Evolutionary conservation across 1,140 invertebrate genomes (phyloP), one percentile per base, ranked within the genome.

Genomic region (Pomacea maculata): DNA sequence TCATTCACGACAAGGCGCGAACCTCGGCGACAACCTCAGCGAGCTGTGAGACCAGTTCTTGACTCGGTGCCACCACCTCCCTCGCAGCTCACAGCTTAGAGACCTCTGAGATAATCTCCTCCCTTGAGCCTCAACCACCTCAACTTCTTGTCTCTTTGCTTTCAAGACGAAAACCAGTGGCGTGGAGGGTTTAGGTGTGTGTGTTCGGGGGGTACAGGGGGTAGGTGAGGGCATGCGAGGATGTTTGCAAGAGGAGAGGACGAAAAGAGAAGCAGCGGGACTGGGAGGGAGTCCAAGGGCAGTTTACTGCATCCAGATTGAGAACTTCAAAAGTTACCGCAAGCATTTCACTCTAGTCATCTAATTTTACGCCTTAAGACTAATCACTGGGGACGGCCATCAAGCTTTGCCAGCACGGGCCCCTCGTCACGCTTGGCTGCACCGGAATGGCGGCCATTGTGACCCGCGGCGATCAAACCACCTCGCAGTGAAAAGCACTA

Each of bases 321-420:
- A 55, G 45, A n/a, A 55, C 73, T 75, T 75, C 73, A 75, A 75
- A 75, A 52, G 73, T 52, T 12, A 55, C 52, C 54, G 34, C 54
- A 55, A 52, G 9, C 57, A 55, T 14, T 54, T 21, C 55, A 25
- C 25, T 61, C 61, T 67, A 57, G 65, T 78, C 67, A 67, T 78
- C 54, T 67, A 70, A 78, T 78, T 78, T 78, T 71, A 78, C 65
- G 67, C 77, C 77, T n/a, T 54, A 29, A 19, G 25, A 52, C 77
- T 78, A 78, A 78, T 78, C 67, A 78, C 77, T 78, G 15, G 57
- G 25, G 45, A 21, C 19, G 45, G 54, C 77, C 67, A 70, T 78
- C 45, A 78, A 64, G 10, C 52, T 8, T 45, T 1, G 45, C 65
- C 3, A 10, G 19, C 17, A 25, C 77, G 14, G n/a, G 12, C 34